phyloP scores from a whole-genome alignment of 35 echinoderm and acorn worm species.

The Amphiura filiformis region DNA sequence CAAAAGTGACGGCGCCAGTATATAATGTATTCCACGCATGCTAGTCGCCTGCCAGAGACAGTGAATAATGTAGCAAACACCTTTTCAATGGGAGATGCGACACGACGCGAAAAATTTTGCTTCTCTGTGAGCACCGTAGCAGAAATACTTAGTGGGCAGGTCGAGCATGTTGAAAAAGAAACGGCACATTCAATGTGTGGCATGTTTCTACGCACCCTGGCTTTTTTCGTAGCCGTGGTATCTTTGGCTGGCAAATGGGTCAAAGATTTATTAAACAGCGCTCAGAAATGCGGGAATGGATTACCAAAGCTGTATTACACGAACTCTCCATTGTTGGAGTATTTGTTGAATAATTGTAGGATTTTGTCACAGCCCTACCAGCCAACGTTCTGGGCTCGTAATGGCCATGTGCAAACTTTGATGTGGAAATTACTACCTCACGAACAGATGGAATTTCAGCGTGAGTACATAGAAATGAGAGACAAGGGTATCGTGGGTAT shows the following conservation, averaged over 20 bases:
- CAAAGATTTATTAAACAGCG: conserved; percentile 4
- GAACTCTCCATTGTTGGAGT: conserved; percentile 10
- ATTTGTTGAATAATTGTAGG: conserved; percentile 29
- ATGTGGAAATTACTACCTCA: conserved; percentile 15
- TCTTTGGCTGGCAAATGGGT: conserved; percentile 19
- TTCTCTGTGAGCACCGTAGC: neutral
- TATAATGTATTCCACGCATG: too few species aligned
- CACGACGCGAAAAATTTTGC: neutral
- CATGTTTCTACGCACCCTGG: conserved; percentile 17
- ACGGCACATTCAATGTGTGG: conserved; percentile 15
- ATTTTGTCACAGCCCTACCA: conserved; percentile 23
- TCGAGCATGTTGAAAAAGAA: neutral
- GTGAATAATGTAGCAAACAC: neutral
- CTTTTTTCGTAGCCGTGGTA: conserved; percentile 23
- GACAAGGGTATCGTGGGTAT: conserved; percentile 79
- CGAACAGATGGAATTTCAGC: conserved; percentile 28
- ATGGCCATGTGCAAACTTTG: conserved; percentile 37
- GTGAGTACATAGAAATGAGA: conserved; percentile 59
- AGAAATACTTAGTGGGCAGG: neutral
- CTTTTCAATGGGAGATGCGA: neutral
- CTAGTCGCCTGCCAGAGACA: neutral
- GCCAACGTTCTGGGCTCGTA: conserved; percentile 31
- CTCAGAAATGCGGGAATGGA: neutral
- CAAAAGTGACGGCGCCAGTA: too few species aligned
- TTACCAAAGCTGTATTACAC: conserved; percentile 41